phyloP scores from a whole-genome alignment of 1,140 invertebrate genomes.

The Samia ricini region DNA sequence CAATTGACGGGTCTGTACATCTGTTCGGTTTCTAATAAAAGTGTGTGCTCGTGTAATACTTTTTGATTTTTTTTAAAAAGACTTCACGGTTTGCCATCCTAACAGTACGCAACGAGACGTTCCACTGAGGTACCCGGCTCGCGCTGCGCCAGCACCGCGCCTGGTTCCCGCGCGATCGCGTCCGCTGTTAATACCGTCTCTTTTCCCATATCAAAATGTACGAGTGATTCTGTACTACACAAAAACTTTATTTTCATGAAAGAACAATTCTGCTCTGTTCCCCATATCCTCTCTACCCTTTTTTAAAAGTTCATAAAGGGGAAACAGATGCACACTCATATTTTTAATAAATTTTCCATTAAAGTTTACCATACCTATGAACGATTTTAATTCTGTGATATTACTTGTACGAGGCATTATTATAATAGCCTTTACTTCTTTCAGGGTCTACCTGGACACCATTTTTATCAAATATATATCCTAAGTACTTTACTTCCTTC shows the following conservation, averaged over 20 bases:
- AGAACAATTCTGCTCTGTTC: constrained; percentile 17
- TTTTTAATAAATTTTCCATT: constrained; percentile 49
- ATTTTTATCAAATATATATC: constrained; percentile 41
- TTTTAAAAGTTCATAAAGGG: constrained; percentile 42
- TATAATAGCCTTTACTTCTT: constrained; percentile 58
- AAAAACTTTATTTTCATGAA: constrained; percentile 31
- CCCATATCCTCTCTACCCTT: constrained; percentile 30
- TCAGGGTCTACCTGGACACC: constrained; percentile 43
- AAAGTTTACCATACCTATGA: constrained; percentile 50
- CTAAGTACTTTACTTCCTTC: constrained; percentile 45
- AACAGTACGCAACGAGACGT: constrained; percentile 35
- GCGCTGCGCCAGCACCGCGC: constrained; percentile 64
- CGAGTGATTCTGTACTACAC: constrained; percentile 24
- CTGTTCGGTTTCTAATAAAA: no score
- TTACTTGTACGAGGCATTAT: constrained; percentile 42
- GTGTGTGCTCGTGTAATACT: no score
- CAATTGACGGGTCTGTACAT: no score
- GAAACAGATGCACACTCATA: constrained; percentile 18
- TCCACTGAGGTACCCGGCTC: constrained; percentile 23
- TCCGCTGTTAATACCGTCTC: constrained; percentile 69
- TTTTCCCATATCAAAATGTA: constrained; percentile 54
- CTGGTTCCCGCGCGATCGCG: constrained; percentile 67
- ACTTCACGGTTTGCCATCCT: no score
- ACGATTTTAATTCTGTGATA: constrained; percentile 48
- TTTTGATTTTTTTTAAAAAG: no score